Evolutionary conservation across 2,888 invertebrate species (phyloP).

Genomic region (Watsonalla cultraria): DNA sequence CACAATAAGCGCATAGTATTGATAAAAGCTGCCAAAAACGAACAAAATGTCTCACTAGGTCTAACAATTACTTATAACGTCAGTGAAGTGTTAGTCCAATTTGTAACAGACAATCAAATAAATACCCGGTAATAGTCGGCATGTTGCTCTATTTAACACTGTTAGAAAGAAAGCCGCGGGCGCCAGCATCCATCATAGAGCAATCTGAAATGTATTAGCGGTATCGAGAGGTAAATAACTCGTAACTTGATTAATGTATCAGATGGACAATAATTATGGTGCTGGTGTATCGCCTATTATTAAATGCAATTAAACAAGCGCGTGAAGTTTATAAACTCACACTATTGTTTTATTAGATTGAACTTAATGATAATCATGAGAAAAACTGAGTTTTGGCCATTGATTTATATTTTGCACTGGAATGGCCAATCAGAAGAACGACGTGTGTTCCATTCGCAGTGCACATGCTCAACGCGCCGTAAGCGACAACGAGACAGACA

Average conservation of each 20-base stretch:
- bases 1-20: not conserved
- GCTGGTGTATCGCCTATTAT: constrained; percentile 26
- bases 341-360: constrained; percentile 26
- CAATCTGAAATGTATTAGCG: constrained; percentile 23
- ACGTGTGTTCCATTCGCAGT: too few species aligned
- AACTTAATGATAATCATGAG: constrained; percentile 10
- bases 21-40: not conserved
- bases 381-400: constrained; percentile 12
- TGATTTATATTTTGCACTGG: not conserved
- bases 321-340: constrained; percentile 20
- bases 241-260: constrained; percentile 46
- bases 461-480: too few species aligned
- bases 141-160: constrained; percentile 12
- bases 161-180: constrained; percentile 11
- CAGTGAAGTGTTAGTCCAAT: not conserved
- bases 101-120: not conserved
- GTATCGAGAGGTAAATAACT: constrained; percentile 19
- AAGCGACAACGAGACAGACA: too few species aligned
- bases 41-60: not conserved
- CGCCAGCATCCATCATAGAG: constrained; percentile 26
- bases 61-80: not conserved
- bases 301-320: constrained; percentile 28
- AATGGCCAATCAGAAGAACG: too few species aligned
- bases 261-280: constrained; percentile 36
- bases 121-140: constrained; percentile 7